Conservation (phyloP, 1,140 invertebrate species). For the Scaptomyza pallida region DNA sequence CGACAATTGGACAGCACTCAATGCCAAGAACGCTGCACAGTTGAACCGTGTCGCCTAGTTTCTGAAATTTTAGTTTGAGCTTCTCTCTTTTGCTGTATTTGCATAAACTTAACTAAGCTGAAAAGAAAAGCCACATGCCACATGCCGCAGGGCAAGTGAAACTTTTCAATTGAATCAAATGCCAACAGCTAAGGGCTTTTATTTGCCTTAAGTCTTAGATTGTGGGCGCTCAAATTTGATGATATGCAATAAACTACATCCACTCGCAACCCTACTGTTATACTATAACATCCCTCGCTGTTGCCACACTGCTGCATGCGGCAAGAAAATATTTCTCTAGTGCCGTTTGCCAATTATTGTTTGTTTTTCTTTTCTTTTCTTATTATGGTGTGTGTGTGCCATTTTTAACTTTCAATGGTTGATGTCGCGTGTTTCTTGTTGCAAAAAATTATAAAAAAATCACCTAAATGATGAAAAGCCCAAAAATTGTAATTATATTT, state of each 20-base stretch:
- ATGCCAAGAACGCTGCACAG: constrained; percentile 67
- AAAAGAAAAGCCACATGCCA: constrained; percentile 13
- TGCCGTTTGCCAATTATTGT: constrained; percentile 22
- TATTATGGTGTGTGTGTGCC: constrained; percentile 44
- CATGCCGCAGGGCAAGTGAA: constrained; percentile 40
- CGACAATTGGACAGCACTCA: constrained; percentile 30
- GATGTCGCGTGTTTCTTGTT: constrained; percentile 31
- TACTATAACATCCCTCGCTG: neutral
- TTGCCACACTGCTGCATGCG: constrained; percentile 29
- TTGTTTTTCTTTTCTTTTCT: constrained; percentile 1
- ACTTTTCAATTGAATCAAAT: constrained; percentile 73
- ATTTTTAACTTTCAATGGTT: constrained; percentile 42
- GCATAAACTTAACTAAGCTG: constrained; percentile 38
- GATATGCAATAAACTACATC: constrained; percentile 47
- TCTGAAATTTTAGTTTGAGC: constrained; percentile 12
- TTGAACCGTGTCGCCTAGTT: constrained; percentile 54
- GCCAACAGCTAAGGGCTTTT: constrained; percentile 19
- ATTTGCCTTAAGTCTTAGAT: neutral
- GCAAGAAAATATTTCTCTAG: constrained; percentile 49
- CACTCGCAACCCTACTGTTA: neutral
- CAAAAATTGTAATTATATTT: constrained; percentile 54
- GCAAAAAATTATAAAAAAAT: constrained; percentile 19
- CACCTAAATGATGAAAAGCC: neutral
- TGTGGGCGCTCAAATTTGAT: constrained; percentile 43
- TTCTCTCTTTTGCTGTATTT: constrained; percentile 10